phyloP scores from a whole-genome alignment of 2,888 invertebrate genomes.

The Cancer borealis region DNA sequence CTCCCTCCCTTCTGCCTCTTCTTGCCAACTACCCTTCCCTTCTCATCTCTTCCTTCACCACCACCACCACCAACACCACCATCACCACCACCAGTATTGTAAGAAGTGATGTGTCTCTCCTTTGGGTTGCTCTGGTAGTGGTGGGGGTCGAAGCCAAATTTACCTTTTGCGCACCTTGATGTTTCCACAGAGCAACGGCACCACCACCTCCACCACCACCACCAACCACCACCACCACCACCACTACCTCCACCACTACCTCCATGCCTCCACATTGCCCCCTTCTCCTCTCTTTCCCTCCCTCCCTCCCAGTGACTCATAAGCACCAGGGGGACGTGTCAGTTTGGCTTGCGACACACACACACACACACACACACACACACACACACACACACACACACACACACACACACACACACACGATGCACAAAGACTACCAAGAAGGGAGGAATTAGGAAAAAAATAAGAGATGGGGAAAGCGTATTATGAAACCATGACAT shows the following conservation, averaged over 20 bases:
- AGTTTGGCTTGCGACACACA: neutral
- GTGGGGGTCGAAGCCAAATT: conserved; percentile 1
- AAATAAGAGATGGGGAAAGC: neutral
- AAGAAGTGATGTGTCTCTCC: neutral
- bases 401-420: too few species aligned
- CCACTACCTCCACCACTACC: neutral
- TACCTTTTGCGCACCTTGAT: neutral
- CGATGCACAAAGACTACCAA: neutral
- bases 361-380: conserved; percentile 38
- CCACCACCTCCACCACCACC: neutral
- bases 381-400: conserved; percentile 15
- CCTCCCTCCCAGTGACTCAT: conserved; percentile 11
- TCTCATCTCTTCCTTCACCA: too few species aligned
- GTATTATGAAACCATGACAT: neutral
- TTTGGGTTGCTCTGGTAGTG: neutral
- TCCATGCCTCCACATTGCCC: neutral
- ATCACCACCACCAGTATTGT: neutral
- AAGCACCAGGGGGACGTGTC: neutral
- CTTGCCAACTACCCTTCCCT: too few species aligned
- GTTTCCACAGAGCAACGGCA: neutral
- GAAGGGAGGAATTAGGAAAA: neutral
- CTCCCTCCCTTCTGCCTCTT: neutral
- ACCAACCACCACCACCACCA: neutral
- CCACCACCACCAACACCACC: neutral
- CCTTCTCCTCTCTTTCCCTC: neutral